Evolutionary conservation across 1,140 invertebrate genomes (phyloP).

Genomic region (Wasmannia auropunctata): DNA sequence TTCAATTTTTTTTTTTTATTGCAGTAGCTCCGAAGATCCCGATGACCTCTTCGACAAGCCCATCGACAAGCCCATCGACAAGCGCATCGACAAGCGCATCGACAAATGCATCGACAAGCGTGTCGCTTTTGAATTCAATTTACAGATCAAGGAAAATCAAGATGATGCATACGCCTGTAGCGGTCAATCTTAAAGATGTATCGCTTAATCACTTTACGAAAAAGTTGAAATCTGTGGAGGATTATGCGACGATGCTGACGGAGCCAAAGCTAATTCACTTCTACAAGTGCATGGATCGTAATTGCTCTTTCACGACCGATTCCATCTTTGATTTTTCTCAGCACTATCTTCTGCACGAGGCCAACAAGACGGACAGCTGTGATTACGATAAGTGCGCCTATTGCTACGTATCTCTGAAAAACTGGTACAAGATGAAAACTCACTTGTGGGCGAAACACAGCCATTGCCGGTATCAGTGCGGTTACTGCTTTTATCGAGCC

Average conservation of each 20-base stretch:
- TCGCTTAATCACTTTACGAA: slow-evolving; percentile 12
- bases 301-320: slow-evolving; percentile 85
- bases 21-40: slow-evolving; percentile 32
- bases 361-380: neutral
- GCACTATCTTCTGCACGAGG: slow-evolving; percentile 79
- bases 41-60: slow-evolving; percentile 17
- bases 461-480: slow-evolving; percentile 86
- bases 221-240: slow-evolving; percentile 75
- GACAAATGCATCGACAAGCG: neutral
- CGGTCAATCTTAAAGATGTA: slow-evolving; percentile 64
- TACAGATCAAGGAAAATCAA: slow-evolving; percentile 68
- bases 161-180: slow-evolving; percentile 55
- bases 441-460: slow-evolving; percentile 85
- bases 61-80: no score
- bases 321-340: neutral
- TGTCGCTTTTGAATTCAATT: slow-evolving; percentile 62
- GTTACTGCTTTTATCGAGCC: slow-evolving; percentile 87
- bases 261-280: slow-evolving; percentile 81
- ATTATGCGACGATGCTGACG: slow-evolving; percentile 79
- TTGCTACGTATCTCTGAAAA: slow-evolving; percentile 75
- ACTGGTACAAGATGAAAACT: slow-evolving; percentile 69
- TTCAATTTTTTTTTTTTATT: slow-evolving; percentile 13
- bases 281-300: slow-evolving; percentile 87
- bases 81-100: neutral
- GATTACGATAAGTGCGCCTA: slow-evolving; percentile 84